Conservation (phyloP, 2,113 vertebrate genomes). For the Serilophus lunatus region DNA sequence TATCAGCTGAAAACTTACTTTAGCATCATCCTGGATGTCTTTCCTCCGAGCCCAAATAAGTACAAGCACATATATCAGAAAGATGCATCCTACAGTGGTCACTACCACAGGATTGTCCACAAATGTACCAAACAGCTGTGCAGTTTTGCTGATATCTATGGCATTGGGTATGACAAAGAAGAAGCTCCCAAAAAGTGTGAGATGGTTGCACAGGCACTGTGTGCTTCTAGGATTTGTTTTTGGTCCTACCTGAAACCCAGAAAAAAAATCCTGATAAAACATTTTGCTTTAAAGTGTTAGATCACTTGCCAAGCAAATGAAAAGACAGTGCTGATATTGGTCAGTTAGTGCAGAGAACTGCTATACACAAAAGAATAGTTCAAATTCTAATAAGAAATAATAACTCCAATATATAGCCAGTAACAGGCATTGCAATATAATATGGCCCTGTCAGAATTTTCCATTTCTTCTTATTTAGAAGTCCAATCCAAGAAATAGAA, state of each 20-base stretch:
- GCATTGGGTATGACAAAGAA: conserved; percentile 90
- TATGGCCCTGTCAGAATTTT: not conserved
- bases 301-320: not conserved
- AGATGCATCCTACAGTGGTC: conserved; percentile 86
- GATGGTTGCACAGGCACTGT: conserved; percentile 91
- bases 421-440: not conserved
- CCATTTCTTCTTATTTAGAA: not conserved
- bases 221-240: conserved; percentile 76
- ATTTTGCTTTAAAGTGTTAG: not conserved
- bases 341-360: not conserved
- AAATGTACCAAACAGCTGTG: conserved; percentile 88
- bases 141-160: conserved; percentile 81
- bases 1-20: conserved; percentile 72
- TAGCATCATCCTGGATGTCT: conserved; percentile 86
- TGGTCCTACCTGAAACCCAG: conserved; percentile 83
- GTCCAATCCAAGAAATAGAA: not conserved
- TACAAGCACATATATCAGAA: conserved; percentile 80
- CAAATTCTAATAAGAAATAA: not conserved
- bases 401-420: not conserved
- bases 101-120: conserved; percentile 89
- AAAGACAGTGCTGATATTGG: not conserved
- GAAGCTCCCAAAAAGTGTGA: conserved; percentile 93
- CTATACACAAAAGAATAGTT: not conserved
- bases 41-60: conserved; percentile 89
- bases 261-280: not conserved